Percentiles rank a stretch among this genome's conserved stretches.
Evolutionary conservation across 1,140 invertebrate genomes (phyloP).

Genomic region (Zophobas morio): DNA sequence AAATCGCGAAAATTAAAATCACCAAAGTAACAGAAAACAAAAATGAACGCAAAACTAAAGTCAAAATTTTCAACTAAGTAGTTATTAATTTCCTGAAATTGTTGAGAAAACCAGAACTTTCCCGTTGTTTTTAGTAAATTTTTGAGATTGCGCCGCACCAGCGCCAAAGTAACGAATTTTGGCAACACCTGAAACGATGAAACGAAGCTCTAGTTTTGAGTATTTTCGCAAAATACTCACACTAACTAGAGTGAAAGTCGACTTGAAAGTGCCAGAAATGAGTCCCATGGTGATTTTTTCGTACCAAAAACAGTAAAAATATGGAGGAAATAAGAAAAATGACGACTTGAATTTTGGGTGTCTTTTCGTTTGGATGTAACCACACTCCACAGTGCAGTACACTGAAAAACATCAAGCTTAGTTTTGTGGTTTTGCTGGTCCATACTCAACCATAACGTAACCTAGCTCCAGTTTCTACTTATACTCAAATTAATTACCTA

Average conservation of each 20-base stretch:
- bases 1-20: constrained; percentile 5
- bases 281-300: constrained; percentile 15
- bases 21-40: constrained; percentile 5
- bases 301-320: constrained; percentile 1
- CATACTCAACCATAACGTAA: not conserved
- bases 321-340: constrained; percentile 1
- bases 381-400: not conserved
- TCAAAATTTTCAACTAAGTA: not conserved
- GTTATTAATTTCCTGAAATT: not conserved
- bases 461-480: no score
- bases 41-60: not conserved
- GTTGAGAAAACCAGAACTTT: not conserved
- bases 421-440: constrained; percentile 7
- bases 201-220: no score
- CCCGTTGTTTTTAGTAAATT: not conserved
- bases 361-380: not conserved
- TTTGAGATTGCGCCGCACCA: not conserved
- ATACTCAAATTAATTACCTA: no score
- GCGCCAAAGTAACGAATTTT: constrained; percentile 15
- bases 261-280: constrained; percentile 19
- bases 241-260: constrained; percentile 15
- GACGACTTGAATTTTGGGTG: not conserved
- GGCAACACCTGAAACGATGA: constrained; percentile 19
- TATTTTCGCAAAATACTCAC: constrained; percentile 5
- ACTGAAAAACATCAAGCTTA: constrained; percentile 11